Evolutionary conservation across 2,888 invertebrate genomes (phyloP).

Genomic region (Ischnus inquisitorius): DNA sequence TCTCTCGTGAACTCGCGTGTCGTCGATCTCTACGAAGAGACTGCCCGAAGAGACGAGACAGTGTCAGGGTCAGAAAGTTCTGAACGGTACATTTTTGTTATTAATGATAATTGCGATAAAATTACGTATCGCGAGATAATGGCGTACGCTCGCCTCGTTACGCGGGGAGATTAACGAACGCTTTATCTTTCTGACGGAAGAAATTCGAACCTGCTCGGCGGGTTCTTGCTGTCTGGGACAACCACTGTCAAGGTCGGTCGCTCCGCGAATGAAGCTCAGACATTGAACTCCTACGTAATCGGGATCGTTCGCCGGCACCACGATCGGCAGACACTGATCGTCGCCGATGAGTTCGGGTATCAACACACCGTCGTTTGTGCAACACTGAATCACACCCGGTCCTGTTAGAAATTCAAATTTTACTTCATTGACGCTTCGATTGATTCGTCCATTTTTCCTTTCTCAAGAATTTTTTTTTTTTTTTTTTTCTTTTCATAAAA

Average conservation of each 20-base stretch:
- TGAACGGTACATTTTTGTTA: not conserved
- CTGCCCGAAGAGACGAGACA: not conserved
- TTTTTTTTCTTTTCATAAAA: no score
- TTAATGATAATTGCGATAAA: conserved; percentile 26
- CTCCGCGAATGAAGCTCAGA: conserved; percentile 91
- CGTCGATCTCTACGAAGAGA: no score
- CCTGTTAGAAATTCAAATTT: conserved; percentile 83
- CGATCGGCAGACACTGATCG: conserved; percentile 81
- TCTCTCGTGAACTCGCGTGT: no score
- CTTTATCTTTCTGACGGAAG: conserved; percentile 1
- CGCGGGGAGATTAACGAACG: not conserved
- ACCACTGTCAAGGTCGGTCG: conserved; percentile 89
- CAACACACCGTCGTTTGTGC: conserved; percentile 87
- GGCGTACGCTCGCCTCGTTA: not conserved
- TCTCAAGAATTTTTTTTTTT: not conserved
- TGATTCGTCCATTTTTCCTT: not conserved
- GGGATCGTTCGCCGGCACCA: conserved; percentile 84
- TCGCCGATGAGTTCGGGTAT: conserved; percentile 83
- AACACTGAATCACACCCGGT: conserved; percentile 88
- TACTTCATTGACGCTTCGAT: conserved; percentile 15
- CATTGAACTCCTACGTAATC: conserved; percentile 88
- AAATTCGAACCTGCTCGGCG: conserved; percentile 89
- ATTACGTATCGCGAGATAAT: conserved; percentile 18
- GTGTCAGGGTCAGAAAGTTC: conserved; percentile 10
- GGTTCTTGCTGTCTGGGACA: conserved; percentile 87